Percentiles rank a stretch among this genome's conserved stretches.
Evolutionary conservation across 2,888 invertebrate species (phyloP).

Genomic region (Brachynemurus nebulosus): DNA sequence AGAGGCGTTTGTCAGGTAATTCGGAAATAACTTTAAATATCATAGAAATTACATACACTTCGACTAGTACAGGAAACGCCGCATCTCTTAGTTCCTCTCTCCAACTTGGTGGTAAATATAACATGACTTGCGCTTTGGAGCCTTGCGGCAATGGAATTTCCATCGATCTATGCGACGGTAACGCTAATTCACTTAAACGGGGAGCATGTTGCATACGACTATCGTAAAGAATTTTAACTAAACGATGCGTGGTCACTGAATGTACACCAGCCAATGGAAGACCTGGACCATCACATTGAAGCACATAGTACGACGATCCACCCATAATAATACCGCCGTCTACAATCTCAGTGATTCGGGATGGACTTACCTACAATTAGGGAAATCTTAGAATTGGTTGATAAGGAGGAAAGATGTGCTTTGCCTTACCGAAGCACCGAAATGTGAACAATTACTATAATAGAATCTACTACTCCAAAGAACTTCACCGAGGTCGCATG

Average conservation of each 20-base stretch:
- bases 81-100: constrained; percentile 73
- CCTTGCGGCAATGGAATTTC: constrained; percentile 78
- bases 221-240: constrained; percentile 65
- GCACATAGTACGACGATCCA: constrained; percentile 45
- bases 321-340: constrained; percentile 8
- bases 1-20: background rate
- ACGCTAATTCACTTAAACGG: constrained; percentile 59
- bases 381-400: background rate
- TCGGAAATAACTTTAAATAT: background rate
- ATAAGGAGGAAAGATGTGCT: too few relatives aligned
- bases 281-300: constrained; percentile 86
- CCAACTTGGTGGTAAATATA: constrained; percentile 80
- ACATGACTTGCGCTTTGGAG: constrained; percentile 73
- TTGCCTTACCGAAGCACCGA: constrained; percentile 55
- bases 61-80: constrained; percentile 76
- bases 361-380: constrained; percentile 27
- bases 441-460: constrained; percentile 78
- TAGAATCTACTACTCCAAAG: constrained; percentile 67
- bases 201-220: constrained; percentile 54
- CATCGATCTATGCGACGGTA: constrained; percentile 69
- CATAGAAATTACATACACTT: constrained; percentile 48
- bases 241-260: constrained; percentile 57
- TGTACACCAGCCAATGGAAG: constrained; percentile 74
- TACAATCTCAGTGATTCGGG: constrained; percentile 13
- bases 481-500: constrained; percentile 63